A percentile compares a stretch with the other conserved stretches of the same genome.
These are phyloP conservation scores for Scaptomyza flava DNA, from an alignment of 2,888 invertebrate genomes.

Conservation along the genomic window DNA sequence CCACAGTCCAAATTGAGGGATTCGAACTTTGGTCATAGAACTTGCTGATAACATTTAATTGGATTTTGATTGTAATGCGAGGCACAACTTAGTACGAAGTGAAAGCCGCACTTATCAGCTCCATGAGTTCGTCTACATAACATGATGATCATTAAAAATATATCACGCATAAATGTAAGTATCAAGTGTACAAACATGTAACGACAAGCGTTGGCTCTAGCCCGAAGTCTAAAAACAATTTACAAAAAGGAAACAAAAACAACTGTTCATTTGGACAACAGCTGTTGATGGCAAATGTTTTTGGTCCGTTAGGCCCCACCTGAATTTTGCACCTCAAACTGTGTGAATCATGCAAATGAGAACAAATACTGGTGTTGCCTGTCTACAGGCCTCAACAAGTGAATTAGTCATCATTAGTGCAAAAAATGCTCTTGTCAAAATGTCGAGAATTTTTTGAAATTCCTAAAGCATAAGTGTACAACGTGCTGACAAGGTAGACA, in stretches of 20 bases:
- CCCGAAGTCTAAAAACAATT: not conserved
- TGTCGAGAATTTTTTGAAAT: conserved; percentile 53
- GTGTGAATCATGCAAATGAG: conserved; percentile 69
- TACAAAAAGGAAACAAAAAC: conserved; percentile 1
- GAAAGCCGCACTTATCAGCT: conserved; percentile 58
- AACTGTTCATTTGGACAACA: not conserved
- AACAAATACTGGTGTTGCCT: conserved; percentile 23
- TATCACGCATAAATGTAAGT: conserved; percentile 9
- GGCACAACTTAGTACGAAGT: conserved; percentile 26
- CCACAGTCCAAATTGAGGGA: conserved; percentile 19
- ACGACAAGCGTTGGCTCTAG: not conserved
- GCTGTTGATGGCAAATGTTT: conserved; percentile 29
- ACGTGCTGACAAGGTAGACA: conserved; percentile 26
- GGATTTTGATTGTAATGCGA: conserved; percentile 69
- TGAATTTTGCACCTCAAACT: conserved; percentile 60
- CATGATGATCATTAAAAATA: conserved; percentile 9
- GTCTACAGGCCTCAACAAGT: conserved; percentile 40
- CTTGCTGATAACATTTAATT: conserved; percentile 69
- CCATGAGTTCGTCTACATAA: not conserved
- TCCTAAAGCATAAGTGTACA: conserved; percentile 70
- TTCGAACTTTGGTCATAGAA: conserved; percentile 46
- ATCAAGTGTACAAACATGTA: conserved; percentile 12
- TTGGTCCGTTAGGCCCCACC: conserved; percentile 34
- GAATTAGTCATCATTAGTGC: conserved; percentile 72
- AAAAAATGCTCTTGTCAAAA: conserved; percentile 67